phyloP scores from a whole-genome alignment of 2,113 vertebrate genomes.

The Pterocles burchelli region DNA sequence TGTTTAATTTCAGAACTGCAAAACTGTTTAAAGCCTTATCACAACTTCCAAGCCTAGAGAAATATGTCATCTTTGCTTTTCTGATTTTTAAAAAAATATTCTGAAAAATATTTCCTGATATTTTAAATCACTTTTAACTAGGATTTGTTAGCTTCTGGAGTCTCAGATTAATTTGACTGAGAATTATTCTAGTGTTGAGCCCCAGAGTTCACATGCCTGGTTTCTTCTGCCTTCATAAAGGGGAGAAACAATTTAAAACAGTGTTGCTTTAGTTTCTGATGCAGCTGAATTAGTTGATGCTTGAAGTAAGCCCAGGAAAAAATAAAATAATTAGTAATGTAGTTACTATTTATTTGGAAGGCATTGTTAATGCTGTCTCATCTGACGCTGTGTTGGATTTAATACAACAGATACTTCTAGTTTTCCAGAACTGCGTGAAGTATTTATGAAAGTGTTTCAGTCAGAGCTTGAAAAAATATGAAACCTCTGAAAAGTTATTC shows the following conservation, averaged over 20 bases:
- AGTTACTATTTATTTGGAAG: neutral
- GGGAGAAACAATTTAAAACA: neutral
- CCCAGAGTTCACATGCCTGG: neutral
- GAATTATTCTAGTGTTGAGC: neutral
- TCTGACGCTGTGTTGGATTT: neutral
- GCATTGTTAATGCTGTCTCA: neutral
- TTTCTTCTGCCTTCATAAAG: neutral
- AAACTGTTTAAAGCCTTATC: neutral
- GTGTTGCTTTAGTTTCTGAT: neutral
- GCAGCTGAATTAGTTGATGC: neutral
- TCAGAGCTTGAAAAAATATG: neutral
- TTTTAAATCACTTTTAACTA: neutral
- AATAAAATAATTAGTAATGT: too few species aligned
- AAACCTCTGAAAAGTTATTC: neutral
- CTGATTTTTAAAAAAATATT: neutral
- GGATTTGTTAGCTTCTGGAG: neutral
- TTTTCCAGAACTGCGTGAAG: neutral
- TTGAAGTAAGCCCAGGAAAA: neutral
- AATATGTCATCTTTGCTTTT: neutral
- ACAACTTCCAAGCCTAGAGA: neutral
- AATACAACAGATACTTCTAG: neutral
- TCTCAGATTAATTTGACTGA: neutral
- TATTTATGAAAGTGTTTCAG: neutral
- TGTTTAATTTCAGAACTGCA: neutral
- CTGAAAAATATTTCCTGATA: too few species aligned